A percentile compares a stretch with the other conserved stretches of the same genome.
These are phyloP conservation scores for Tenodera sinensis DNA, from an alignment of 2,888 invertebrate genomes.

Conservation along the genomic window DNA sequence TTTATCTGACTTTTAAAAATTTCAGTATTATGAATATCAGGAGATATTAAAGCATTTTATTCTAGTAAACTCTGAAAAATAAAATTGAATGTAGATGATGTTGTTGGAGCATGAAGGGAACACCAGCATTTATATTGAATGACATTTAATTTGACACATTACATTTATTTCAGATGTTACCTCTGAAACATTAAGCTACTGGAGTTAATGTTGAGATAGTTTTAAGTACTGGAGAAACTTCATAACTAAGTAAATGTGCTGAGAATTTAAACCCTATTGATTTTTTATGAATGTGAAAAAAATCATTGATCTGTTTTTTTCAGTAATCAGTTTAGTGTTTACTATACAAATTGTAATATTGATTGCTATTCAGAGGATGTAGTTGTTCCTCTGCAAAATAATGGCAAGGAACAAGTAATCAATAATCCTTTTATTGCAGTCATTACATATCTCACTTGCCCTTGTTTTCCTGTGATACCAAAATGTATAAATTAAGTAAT, in stretches of 20 bases:
- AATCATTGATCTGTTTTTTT: not conserved
- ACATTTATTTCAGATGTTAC: not conserved
- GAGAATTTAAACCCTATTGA: not conserved
- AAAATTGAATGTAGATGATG: not conserved
- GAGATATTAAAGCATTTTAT: not conserved
- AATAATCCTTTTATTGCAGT: not conserved
- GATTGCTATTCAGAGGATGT: not conserved
- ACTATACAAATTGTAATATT: not conserved
- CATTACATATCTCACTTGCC: slow-evolving; percentile 19
- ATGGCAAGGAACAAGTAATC: not conserved
- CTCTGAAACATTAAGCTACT: not conserved
- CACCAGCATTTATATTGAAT: not conserved
- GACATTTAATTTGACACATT: not conserved
- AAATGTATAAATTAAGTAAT: not conserved
- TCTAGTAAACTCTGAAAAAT: not conserved
- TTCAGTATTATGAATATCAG: not conserved
- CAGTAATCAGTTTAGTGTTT: not conserved
- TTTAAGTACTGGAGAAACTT: not conserved
- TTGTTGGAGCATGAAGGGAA: not conserved
- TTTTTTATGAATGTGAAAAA: not conserved
- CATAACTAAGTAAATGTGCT: not conserved
- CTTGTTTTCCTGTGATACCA: slow-evolving; percentile 16
- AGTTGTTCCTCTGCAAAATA: not conserved
- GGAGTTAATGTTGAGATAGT: not conserved
- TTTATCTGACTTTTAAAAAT: not conserved